Evolutionary conservation across 2,113 vertebrate species (phyloP).

Genomic region (Bambusicola thoracicus): DNA sequence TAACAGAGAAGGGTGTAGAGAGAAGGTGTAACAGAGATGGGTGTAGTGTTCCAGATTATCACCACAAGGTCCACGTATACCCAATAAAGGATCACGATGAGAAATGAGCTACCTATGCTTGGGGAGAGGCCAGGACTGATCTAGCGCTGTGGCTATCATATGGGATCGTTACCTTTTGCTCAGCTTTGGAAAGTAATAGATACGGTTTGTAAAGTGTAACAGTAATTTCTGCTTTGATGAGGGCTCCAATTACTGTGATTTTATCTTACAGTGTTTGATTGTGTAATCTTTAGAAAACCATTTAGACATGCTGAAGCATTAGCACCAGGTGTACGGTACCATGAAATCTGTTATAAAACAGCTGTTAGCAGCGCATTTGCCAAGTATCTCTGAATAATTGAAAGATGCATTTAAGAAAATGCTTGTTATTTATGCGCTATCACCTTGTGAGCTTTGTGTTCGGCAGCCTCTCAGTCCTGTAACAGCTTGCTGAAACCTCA

Average conservation of each 20-base stretch:
- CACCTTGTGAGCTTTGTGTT: background rate
- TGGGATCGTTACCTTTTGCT: background rate
- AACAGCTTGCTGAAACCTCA: background rate
- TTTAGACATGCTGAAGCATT: slow-evolving; percentile 62
- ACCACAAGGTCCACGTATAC: background rate
- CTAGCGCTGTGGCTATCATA: background rate
- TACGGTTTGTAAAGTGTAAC: background rate
- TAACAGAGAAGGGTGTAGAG: background rate
- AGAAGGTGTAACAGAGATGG: background rate
- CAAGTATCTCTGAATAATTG: slow-evolving; percentile 50
- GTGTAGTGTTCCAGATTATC: background rate
- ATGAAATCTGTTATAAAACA: slow-evolving; percentile 63
- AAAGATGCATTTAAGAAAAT: slow-evolving; percentile 38
- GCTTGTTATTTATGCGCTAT: slow-evolving; percentile 25
- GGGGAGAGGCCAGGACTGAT: background rate
- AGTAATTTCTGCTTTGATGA: slow-evolving; percentile 56
- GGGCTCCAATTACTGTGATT: slow-evolving; percentile 40
- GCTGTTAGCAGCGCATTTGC: background rate
- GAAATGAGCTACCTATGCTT: background rate
- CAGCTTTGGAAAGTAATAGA: background rate
- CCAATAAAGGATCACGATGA: background rate
- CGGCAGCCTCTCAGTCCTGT: background rate
- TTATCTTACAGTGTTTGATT: slow-evolving; percentile 42
- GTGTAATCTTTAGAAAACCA: slow-evolving; percentile 64
- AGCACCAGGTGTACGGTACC: slow-evolving; percentile 52